Percentiles rank a stretch among this genome's conserved stretches.
phyloP scores from a whole-genome alignment of 1,140 invertebrate genomes.

The Monochamus saltuarius region DNA sequence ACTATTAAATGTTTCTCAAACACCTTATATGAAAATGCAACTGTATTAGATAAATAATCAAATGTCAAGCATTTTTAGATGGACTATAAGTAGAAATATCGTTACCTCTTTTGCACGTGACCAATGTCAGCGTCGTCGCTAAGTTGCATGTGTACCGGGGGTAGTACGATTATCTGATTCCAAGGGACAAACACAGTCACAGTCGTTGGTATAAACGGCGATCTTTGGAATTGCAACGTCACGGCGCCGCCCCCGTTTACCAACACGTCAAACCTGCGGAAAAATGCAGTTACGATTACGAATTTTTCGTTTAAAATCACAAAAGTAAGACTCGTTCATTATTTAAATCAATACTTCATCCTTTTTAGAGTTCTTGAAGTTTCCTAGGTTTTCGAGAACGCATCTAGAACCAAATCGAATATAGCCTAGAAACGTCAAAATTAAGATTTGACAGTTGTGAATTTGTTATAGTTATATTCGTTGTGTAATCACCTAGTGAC shows the following conservation, averaged over 20 bases:
- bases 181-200: conserved; percentile 90
- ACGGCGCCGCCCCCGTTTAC: conserved; percentile 99
- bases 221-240: conserved; percentile 92
- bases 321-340: neutral
- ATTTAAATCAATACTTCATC: neutral
- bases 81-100: neutral
- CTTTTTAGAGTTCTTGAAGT: no score
- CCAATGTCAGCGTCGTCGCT: conserved; percentile 67
- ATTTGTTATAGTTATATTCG: no score
- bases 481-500: no score
- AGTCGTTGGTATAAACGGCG: conserved; percentile 83
- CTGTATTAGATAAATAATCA: no score
- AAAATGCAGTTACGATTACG: neutral
- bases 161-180: conserved; percentile 92
- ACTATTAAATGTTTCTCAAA: no score
- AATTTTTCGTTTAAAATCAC: neutral
- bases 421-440: no score
- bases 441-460: no score
- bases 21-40: no score
- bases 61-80: no score
- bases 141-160: conserved; percentile 82
- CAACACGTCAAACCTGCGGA: conserved; percentile 91
- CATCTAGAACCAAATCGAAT: no score
- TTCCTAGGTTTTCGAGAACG: no score
- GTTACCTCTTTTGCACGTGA: conserved; percentile 13